phyloP scores from a whole-genome alignment of 2,113 vertebrate species.

The Ochotona curzoniae region DNA sequence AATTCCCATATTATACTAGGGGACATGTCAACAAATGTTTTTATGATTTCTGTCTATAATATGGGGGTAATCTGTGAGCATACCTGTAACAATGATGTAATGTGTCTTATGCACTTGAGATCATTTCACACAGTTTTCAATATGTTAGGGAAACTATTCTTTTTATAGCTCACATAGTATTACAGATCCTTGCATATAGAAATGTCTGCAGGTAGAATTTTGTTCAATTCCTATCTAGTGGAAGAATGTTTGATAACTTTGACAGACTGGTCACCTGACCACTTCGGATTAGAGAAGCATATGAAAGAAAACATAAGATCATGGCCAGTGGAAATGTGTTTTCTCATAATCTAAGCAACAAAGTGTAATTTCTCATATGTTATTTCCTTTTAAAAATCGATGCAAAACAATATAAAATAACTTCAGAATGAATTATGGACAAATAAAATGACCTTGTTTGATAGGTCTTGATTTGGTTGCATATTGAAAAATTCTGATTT shows the following conservation, averaged over 20 bases:
- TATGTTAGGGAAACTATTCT: neutral
- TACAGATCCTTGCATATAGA: neutral
- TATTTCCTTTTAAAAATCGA: conserved; percentile 18
- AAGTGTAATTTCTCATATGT: neutral
- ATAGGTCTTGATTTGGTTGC: conserved; percentile 15
- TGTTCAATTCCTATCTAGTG: neutral
- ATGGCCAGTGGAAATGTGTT: neutral
- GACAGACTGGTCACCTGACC: neutral
- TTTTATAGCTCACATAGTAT: neutral
- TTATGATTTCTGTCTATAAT: neutral
- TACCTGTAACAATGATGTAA: neutral
- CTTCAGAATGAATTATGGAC: neutral
- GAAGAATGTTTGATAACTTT: neutral
- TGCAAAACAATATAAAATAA: neutral
- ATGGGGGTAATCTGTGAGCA: neutral
- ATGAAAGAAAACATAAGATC: neutral
- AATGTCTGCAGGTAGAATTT: neutral
- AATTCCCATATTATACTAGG: neutral
- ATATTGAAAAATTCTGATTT: neutral
- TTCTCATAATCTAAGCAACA: neutral
- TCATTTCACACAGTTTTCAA: neutral
- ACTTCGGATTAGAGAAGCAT: neutral
- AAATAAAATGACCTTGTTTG: neutral
- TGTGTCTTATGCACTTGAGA: neutral
- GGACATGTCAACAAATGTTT: neutral